A percentile compares a stretch with the other conserved stretches of the same genome.
phyloP scores from a whole-genome alignment of 1,140 invertebrate species.

The Rhynchophorus ferrugineus region DNA sequence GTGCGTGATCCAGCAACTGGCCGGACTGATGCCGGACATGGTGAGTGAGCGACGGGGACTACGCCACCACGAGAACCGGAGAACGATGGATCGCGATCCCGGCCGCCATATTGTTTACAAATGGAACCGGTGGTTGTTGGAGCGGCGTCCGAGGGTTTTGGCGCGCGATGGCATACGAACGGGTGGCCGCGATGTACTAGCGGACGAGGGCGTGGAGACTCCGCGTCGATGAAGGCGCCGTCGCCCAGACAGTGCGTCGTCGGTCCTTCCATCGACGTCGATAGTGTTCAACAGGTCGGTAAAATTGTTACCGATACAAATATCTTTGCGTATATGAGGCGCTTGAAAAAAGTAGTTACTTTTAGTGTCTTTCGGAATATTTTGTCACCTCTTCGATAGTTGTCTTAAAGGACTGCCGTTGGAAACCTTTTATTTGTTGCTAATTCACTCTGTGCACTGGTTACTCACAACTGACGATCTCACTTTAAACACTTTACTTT shows the following conservation, averaged over 20 bases:
- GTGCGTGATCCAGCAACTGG: conserved; percentile 61
- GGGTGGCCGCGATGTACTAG: conserved; percentile 7
- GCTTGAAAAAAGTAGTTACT: too few relatives aligned
- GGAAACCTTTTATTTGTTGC: too few relatives aligned
- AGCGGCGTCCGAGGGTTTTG: neutral
- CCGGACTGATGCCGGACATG: conserved; percentile 59
- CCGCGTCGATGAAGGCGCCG: neutral
- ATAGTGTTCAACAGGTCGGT: conserved; percentile 20
- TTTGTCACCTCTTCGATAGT: too few relatives aligned
- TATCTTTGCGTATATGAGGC: too few relatives aligned
- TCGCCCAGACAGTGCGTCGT: conserved; percentile 12
- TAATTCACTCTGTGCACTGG: too few relatives aligned
- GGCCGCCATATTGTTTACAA: conserved; percentile 12
- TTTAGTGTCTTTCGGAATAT: too few relatives aligned
- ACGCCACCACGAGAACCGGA: too few relatives aligned
- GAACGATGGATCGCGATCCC: conserved; percentile 1
- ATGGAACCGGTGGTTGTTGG: conserved; percentile 3
- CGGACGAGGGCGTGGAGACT: conserved; percentile 2
- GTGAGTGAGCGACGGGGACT: too few relatives aligned
- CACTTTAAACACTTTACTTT: too few relatives aligned
- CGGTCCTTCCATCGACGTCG: conserved; percentile 6
- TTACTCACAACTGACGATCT: too few relatives aligned
- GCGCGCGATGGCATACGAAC: neutral
- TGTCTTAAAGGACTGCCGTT: too few relatives aligned
- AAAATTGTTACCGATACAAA: too few relatives aligned